phyloP scores from a whole-genome alignment of 1,140 invertebrate species.

The Pseudomyrmex flavicornis region DNA sequence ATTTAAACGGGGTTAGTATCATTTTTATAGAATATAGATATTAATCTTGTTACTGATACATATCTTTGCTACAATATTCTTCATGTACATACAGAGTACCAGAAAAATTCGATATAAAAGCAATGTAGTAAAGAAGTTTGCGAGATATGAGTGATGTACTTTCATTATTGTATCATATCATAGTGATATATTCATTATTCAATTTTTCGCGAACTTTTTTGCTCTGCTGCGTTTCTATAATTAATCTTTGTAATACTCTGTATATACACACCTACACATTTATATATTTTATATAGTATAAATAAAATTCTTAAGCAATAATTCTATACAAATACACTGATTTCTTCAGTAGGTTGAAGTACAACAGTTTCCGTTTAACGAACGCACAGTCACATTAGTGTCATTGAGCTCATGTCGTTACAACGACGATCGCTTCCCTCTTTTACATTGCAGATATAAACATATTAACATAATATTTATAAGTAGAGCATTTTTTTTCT shows the following conservation, averaged over 20 bases:
- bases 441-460: slow-evolving; percentile 55
- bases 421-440: slow-evolving; percentile 62
- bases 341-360: slow-evolving; percentile 74
- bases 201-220: slow-evolving; percentile 1
- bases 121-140: not conserved
- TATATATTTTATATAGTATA: slow-evolving; percentile 38
- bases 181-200: not conserved
- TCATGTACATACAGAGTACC: slow-evolving; percentile 13
- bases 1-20: not conserved
- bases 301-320: slow-evolving; percentile 75
- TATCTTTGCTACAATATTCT: slow-evolving; percentile 18
- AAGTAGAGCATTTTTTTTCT: slow-evolving; percentile 23
- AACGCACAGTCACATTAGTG: slow-evolving; percentile 77
- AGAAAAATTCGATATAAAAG: slow-evolving; percentile 23
- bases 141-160: too few relatives aligned
- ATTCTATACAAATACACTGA: slow-evolving; percentile 77
- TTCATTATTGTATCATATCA: too few relatives aligned
- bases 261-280: slow-evolving; percentile 34
- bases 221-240: slow-evolving; percentile 10
- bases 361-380: slow-evolving; percentile 74
- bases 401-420: slow-evolving; percentile 83
- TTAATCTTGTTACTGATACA: slow-evolving; percentile 29
- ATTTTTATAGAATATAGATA: not conserved
- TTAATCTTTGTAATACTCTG: slow-evolving; percentile 6
- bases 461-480: slow-evolving; percentile 47